Conservation (phyloP, 2,113 vertebrate species). For the Pholis gunnellus region DNA sequence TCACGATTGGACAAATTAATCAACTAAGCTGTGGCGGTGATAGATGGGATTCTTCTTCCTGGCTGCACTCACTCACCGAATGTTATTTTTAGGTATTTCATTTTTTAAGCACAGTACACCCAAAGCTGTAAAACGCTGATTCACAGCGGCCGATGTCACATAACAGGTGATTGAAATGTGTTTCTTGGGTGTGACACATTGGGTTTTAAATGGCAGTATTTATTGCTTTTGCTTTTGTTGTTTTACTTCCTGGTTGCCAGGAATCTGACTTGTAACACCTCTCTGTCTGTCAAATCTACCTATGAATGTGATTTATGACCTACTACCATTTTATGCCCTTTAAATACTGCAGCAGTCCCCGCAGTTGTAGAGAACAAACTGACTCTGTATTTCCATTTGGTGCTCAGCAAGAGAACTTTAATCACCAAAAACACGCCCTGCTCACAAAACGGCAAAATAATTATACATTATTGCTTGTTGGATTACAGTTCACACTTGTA, state of each 20-base stretch:
- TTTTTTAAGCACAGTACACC: slow-evolving; percentile 1
- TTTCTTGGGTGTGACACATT: slow-evolving; percentile 36
- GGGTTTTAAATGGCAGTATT: slow-evolving; percentile 38
- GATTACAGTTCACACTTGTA: slow-evolving; percentile 24
- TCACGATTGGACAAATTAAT: neutral
- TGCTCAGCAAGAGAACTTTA: neutral
- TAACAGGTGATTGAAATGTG: slow-evolving; percentile 15
- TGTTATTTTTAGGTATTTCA: slow-evolving; percentile 46
- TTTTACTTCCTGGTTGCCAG: slow-evolving; percentile 57
- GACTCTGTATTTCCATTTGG: slow-evolving; percentile 24
- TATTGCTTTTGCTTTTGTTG: slow-evolving; percentile 32
- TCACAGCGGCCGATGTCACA: slow-evolving; percentile 32
- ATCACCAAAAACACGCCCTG: slow-evolving; percentile 13
- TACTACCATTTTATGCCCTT: neutral
- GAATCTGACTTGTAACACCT: slow-evolving; percentile 24
- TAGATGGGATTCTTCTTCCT: slow-evolving; percentile 18
- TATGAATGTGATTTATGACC: slow-evolving; percentile 24
- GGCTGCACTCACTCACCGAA: neutral
- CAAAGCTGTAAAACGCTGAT: neutral
- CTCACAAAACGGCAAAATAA: slow-evolving; percentile 37
- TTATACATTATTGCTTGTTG: slow-evolving; percentile 34
- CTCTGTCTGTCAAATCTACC: slow-evolving; percentile 22
- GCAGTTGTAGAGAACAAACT: slow-evolving; percentile 2
- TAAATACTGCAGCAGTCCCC: slow-evolving; percentile 2
- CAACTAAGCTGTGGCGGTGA: neutral